Evolutionary conservation across 2,113 vertebrate species (phyloP).

Genomic region (Alosa alosa): DNA sequence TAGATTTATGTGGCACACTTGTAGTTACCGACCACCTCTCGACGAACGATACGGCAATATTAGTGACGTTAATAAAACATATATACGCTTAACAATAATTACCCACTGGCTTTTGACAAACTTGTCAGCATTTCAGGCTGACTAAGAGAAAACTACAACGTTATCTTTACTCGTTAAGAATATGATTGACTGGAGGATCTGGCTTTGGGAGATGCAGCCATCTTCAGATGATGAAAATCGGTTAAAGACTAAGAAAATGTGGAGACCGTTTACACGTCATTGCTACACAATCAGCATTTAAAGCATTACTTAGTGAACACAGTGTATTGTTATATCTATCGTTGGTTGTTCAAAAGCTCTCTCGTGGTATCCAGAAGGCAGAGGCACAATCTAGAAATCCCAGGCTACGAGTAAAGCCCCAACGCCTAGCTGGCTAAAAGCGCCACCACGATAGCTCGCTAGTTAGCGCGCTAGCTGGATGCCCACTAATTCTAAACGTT

Average conservation of each 20-base stretch:
- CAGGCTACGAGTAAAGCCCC: slow-evolving; percentile 7
- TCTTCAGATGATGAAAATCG: slow-evolving; percentile 18
- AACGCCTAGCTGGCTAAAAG: slow-evolving; percentile 17
- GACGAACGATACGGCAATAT: background rate
- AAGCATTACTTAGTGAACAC: background rate
- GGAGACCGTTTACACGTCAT: background rate
- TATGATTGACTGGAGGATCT: slow-evolving; percentile 14
- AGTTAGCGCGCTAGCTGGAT: slow-evolving; percentile 15
- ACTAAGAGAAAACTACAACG: background rate
- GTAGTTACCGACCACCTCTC: background rate
- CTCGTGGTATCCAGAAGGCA: background rate
- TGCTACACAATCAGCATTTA: background rate
- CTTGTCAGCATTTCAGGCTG: background rate
- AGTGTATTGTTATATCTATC: background rate
- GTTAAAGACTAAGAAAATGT: background rate
- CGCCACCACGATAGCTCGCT: slow-evolving; percentile 11
- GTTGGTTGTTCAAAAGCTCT: background rate
- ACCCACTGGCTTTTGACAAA: background rate
- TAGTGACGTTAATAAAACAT: background rate
- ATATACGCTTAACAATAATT: background rate
- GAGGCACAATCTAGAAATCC: slow-evolving; percentile 7
- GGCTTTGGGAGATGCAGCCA: slow-evolving; percentile 17
- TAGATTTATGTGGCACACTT: background rate
- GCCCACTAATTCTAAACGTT: background rate
- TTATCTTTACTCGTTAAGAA: slow-evolving; percentile 8